Base-by-base conservation (phyloP, 2,797 vertebrate species). In the Otolemur crassicaudatus region DNA sequence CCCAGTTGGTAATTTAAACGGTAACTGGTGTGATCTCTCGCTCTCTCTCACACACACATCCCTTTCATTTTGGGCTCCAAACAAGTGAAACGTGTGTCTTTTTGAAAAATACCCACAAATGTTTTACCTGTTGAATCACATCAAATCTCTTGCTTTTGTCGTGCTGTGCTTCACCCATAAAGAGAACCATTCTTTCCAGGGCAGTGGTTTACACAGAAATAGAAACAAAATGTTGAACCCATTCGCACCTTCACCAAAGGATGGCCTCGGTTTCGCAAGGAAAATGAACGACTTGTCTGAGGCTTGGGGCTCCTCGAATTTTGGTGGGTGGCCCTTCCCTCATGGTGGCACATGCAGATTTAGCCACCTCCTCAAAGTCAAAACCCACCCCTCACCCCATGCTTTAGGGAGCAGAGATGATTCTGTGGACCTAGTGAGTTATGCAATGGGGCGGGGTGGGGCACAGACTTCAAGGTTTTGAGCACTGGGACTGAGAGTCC, bases 381-480 rank as follows among this genome's bases (percentile, higher is more conserved):
- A 53, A 76, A 46, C 56, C 1, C 1, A 17, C 34, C 23, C 0
- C 5, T 43, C 5, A 1, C 10, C 11, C 0, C 75, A 16, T 0
- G 8, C 27, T 1, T 46, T 31, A 11, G 85, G 67, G 72, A 46
- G 19, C 3, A 1, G 37, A 70, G 19, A 12, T 17, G 34, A 60
- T 12, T 40, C 10, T 12, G 12, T 4, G 14, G 16, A 6, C 46
- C 46, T 9, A 1, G 9, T 31, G 43, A 7, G 20, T 60, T 40
- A 34, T 7, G 69, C 56, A 6, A 13, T 5, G 14, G 49, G 49
- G 49, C 14, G 3, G 49, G 49, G 49, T 12, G 4, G 17, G 49
- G 27, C 31, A 8, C 6, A 72, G 67, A 12, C 31, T 34, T 25
- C 63, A 31, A 20, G 60, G 40, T 34, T 84, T 70, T 29, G 82